Base-by-base conservation (phyloP, 2,888 invertebrate genomes). In the Idaea straminata region DNA sequence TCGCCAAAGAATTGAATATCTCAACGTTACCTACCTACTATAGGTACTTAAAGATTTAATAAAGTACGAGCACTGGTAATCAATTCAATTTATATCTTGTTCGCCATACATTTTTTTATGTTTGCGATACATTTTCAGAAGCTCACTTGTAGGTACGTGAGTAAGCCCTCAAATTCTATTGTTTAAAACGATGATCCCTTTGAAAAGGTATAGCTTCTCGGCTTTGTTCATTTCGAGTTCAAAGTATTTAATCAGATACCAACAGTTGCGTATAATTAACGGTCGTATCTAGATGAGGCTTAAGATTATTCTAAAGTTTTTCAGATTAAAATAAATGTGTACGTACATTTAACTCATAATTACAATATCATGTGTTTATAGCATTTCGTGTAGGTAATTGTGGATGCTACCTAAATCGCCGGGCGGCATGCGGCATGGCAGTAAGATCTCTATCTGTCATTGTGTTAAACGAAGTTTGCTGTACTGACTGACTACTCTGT, bases 401-500 rank as follows among this genome's bases (percentile, higher is more conserved):
- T 87, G 82, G 85, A 85, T 83, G 85, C 85, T 85, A 86, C 87
- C 84, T 83, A 87, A 87, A 87, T 84, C 83, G 81, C 76, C 80
- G 81, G 25, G 25, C 25, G 25, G 25, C 25, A 25, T 25, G 25
- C 25, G 25, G 25, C 25, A 25, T 25, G 25, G 79, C 79, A 80
- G 77, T 77, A 78, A 83, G 90, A 89, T 91, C 85, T 84, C 81
- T 91, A 91, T 91, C 91, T 85, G 83, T 88, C 87, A 87, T 86
- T 89, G 86, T 87, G 85, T 87, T 87, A 89, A 89, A 89, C 86
- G 85, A 88, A 85, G 83, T 83, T 80, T 79, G 82, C 80, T 72
- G 82, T 86, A 85, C 81, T 47, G 47, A 85, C 81, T 47, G 47
- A 47, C 81, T 85, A 85, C 82, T 80, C 82, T 84, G 66, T 89